Conservation (phyloP, 2,113 vertebrate genomes). For the Tilapia sparmanii region DNA sequence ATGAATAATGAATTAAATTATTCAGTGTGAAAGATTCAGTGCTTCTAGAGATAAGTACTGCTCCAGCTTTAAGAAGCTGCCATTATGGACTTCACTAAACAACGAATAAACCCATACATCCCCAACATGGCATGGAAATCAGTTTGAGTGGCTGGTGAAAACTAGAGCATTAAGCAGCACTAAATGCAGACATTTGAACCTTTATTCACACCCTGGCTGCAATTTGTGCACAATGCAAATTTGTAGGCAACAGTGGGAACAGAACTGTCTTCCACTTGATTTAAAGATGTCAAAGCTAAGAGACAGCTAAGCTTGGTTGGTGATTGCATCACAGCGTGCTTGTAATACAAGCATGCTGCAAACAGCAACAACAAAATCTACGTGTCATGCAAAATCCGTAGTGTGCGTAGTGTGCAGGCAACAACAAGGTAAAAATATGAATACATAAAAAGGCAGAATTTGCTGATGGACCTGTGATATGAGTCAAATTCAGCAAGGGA, state of each 20-base stretch:
- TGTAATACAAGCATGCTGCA: neutral
- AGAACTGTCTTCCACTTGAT: neutral
- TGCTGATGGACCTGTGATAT: neutral
- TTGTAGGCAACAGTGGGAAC: neutral
- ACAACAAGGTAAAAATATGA: neutral
- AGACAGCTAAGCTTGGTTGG: neutral
- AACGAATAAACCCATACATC: neutral
- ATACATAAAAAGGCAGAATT: neutral
- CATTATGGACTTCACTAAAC: neutral
- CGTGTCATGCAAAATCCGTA: neutral
- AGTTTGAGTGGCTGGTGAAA: neutral
- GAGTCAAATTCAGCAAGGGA: neutral
- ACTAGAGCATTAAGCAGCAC: neutral
- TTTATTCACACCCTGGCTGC: neutral
- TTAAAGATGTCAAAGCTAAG: neutral
- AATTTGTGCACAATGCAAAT: neutral
- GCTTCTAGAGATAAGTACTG: neutral
- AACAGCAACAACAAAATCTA: neutral
- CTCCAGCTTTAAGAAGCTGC: neutral
- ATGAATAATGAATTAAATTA: neutral
- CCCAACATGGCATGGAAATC: neutral
- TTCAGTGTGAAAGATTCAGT: neutral
- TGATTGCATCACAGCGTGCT: neutral
- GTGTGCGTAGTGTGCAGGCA: neutral
- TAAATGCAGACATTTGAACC: accelerated